phyloP scores from a whole-genome alignment of 2,797 vertebrate species.

The Lateolabrax maculatus region DNA sequence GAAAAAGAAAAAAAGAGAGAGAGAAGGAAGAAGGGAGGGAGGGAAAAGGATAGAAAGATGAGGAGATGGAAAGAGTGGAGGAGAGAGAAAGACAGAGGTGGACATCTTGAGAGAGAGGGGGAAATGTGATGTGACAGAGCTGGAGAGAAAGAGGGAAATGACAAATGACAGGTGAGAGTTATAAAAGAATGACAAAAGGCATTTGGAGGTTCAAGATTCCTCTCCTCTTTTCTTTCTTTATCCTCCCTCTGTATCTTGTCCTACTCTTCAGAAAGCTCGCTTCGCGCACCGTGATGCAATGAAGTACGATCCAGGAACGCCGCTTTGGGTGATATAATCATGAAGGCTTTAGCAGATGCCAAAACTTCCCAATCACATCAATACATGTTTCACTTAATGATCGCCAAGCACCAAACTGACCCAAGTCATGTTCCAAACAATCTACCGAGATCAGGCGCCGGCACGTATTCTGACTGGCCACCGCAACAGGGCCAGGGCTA shows the following conservation, averaged over 20 bases:
- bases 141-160: neutral
- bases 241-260: neutral
- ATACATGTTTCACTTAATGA: too few relatives aligned
- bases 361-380: neutral
- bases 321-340: too few relatives aligned
- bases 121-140: conserved; percentile 29
- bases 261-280: neutral
- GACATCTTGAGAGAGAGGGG: conserved; percentile 2
- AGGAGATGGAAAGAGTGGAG: conserved; percentile 40
- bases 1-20: conserved; percentile 12
- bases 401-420: too few relatives aligned
- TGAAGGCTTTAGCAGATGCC: neutral
- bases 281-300: neutral
- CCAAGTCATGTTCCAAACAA: neutral
- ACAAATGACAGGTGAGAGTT: conserved; percentile 12
- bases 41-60: conserved; percentile 41
- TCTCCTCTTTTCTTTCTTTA: neutral
- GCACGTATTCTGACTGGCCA: neutral
- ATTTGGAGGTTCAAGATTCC: conserved; percentile 12
- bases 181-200: conserved; percentile 20
- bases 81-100: conserved; percentile 9
- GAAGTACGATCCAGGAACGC: conserved; percentile 19
- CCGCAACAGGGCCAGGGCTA: neutral
- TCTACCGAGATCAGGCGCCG: neutral
- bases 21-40: conserved; percentile 4